Conservation (phyloP, 2,113 vertebrate genomes). For the Pterophyllum scalare region DNA sequence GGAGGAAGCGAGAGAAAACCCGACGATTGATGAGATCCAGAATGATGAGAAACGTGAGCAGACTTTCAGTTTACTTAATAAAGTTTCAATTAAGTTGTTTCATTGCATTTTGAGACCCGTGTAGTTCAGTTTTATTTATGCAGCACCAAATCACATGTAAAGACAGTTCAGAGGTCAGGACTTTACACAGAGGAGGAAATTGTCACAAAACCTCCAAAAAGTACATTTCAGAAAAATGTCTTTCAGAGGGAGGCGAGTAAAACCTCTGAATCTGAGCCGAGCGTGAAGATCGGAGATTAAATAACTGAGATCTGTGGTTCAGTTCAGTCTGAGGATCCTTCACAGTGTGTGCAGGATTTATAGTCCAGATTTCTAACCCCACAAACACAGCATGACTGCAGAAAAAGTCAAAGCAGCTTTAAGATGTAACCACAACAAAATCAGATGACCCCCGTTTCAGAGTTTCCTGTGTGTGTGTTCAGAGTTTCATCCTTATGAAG, state of each 20-base stretch:
- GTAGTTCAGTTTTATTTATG: not conserved
- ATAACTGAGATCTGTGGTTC: not conserved
- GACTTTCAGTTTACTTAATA: not conserved
- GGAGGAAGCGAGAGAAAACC: constrained; percentile 60
- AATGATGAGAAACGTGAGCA: constrained; percentile 64
- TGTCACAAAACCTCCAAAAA: rapidly evolving
- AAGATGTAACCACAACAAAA: rapidly evolving
- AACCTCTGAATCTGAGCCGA: not conserved
- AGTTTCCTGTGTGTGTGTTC: not conserved
- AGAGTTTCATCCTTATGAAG: constrained; percentile 1
- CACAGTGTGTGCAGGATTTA: not conserved
- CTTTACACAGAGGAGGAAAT: not conserved
- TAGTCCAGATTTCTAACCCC: not conserved
- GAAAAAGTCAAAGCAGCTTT: not conserved
- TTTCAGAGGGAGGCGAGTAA: not conserved
- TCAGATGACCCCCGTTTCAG: rapidly evolving
- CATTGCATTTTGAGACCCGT: not conserved
- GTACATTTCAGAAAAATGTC: not conserved
- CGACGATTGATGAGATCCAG: constrained; percentile 48
- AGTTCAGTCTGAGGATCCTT: no score
- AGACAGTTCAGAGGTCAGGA: not conserved
- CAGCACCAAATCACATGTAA: rapidly evolving
- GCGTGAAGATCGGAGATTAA: rapidly evolving
- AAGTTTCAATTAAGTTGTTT: not conserved
- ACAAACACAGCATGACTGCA: not conserved